These are phyloP conservation scores for Xiphophorus hellerii DNA, from an alignment of 2,113 vertebrate species.

Conservation along the genomic window DNA sequence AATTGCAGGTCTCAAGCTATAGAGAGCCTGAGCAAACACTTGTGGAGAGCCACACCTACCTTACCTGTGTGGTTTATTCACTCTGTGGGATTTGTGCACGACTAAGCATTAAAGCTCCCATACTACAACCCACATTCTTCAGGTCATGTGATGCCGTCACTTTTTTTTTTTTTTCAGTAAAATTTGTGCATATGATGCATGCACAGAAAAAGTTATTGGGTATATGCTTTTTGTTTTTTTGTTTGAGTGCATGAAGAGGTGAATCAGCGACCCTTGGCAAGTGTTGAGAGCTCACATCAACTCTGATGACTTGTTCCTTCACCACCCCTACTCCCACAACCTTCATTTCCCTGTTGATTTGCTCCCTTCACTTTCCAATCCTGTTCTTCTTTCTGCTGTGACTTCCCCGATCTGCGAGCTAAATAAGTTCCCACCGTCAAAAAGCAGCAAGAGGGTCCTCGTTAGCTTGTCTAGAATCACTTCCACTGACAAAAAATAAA, in stretches of 20 bases:
- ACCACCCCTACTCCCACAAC: not conserved
- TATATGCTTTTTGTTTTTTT: not conserved
- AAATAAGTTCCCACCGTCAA: conserved; percentile 43
- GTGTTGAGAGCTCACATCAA: conserved; percentile 65
- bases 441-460: conserved; percentile 5
- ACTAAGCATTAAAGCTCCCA: conserved; percentile 35
- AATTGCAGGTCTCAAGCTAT: conserved; percentile 26
- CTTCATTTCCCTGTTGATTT: conserved; percentile 37
- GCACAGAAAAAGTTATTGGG: conserved; percentile 3
- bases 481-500: conserved; percentile 55
- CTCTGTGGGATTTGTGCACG: conserved; percentile 22
- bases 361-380: conserved; percentile 36
- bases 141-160: conserved; percentile 58
- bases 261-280: conserved; percentile 62
- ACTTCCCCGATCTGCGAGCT: conserved; percentile 46
- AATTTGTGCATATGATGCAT: conserved; percentile 14
- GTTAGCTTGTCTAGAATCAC: conserved; percentile 60
- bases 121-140: conserved; percentile 59
- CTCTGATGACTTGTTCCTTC: conserved; percentile 36
- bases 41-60: conserved; percentile 57
- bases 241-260: conserved; percentile 36
- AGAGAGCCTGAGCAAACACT: conserved; percentile 68
- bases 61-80: conserved; percentile 70
- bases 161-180: not conserved
- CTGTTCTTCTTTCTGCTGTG: conserved; percentile 23